Evolutionary conservation across 2,113 vertebrate species (phyloP).

Genomic region (Osmerus eperlanus): DNA sequence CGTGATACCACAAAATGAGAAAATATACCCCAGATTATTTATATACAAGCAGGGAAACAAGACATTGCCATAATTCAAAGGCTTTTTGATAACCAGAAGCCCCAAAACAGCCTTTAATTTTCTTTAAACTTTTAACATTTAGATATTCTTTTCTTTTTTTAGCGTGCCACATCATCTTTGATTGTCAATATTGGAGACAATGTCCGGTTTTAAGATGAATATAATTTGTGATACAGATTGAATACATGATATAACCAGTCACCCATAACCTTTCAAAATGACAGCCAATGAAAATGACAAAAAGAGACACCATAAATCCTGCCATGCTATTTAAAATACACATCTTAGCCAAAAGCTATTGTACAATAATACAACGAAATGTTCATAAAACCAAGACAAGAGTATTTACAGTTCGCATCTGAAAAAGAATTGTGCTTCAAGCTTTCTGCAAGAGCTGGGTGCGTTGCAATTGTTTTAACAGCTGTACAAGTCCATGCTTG

Average conservation of each 20-base stretch:
- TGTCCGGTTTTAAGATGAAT: background rate
- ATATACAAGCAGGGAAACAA: no score
- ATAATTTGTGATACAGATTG: background rate
- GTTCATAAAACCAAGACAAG: background rate
- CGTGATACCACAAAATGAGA: background rate
- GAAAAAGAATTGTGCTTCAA: conserved; percentile 1
- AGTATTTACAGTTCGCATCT: conserved; percentile 1
- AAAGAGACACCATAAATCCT: background rate
- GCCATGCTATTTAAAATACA: conserved; percentile 7
- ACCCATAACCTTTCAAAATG: background rate
- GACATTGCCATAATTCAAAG: no score
- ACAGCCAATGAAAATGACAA: background rate
- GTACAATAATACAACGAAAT: background rate
- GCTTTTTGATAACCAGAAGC: no score
- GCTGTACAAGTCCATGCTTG: no score
- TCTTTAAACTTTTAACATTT: no score
- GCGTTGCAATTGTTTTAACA: background rate
- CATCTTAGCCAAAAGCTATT: conserved; percentile 5
- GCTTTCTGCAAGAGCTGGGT: background rate
- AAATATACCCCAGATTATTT: background rate
- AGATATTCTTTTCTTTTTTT: no score
- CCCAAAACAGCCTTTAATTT: no score
- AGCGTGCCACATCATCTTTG: background rate
- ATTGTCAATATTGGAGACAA: background rate
- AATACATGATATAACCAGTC: background rate